Evolutionary conservation across 2,888 invertebrate genomes (phyloP), one percentile per base, ranked within the genome.

Genomic region (Xylota sylvarum): DNA sequence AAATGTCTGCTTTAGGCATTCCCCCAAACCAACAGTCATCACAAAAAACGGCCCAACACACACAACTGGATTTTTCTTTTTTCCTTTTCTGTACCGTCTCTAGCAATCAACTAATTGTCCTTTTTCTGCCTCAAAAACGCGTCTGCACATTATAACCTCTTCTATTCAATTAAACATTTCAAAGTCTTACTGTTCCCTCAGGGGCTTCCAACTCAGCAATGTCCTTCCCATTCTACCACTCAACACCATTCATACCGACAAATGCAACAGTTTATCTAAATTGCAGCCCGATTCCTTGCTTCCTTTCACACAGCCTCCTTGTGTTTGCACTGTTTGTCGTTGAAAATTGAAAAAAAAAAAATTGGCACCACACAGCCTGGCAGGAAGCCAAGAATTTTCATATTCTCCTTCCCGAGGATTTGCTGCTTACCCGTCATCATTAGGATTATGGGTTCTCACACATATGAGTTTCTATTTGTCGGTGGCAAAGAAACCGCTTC

Each of bases 221-320:
- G 35, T 43, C 40, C 40, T 35, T 12, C 80, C 32, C 55, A 35
- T 69, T 43, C 73, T 23, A 35, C 50, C 48, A 50, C 43, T 40
- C 43, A 70, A 74, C 74, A 58, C 55, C 35, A 82, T 73, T 78
- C 82, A 77, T 86, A 67, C 77, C 77, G 64, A 82, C 82, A 86
- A 86, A 86, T 81, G 86, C 86, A 86, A 86, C 86, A 86, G 86
- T 86, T 86, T 86, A 86, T 86, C 86, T 86, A 82, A 86, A 86
- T 82, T 86, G 86, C 86, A 86, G 56, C 77, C 62, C 72, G 62
- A 82, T 69, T 72, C 77, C 43, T 40, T 19, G 73, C 56, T 78
- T 77, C 76, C 82, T 78, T 70, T 69, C 60, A 46, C 79, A 46
- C 46, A 76, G 65, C 65, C 70, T 58, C 56, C 56, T 43, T 40